These are phyloP conservation scores for Scaptodrosophila lebanonensis DNA, from an alignment of 1,140 invertebrate genomes.

Conservation along the genomic window DNA sequence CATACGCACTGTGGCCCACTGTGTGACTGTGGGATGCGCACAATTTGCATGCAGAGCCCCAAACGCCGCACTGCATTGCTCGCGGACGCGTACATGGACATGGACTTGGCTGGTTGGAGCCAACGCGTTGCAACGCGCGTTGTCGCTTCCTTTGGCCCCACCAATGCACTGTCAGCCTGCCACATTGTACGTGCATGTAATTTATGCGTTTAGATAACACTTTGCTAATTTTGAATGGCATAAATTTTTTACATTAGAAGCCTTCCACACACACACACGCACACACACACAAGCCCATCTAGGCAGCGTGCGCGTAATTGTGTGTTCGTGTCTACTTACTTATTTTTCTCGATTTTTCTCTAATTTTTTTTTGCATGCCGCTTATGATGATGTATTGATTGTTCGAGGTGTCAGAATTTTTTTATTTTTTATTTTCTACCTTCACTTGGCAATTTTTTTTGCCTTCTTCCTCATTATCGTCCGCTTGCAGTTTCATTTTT, in stretches of 20 bases:
- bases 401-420: constrained; percentile 74
- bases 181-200: constrained; percentile 69
- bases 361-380: constrained; percentile 46
- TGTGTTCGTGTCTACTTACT: constrained; percentile 57
- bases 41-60: constrained; percentile 59
- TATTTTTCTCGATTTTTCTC: constrained; percentile 26
- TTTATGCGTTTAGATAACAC: constrained; percentile 76
- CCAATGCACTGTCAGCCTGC: background rate
- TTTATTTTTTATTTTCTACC: constrained; percentile 18
- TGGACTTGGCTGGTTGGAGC: background rate
- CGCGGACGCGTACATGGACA: too few species aligned
- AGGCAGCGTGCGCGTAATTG: constrained; percentile 56
- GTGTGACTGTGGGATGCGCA: constrained; percentile 29
- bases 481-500: constrained; percentile 10
- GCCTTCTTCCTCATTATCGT: constrained; percentile 3
- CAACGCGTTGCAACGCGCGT: too few species aligned
- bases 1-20: constrained; percentile 13
- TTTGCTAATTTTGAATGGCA: constrained; percentile 75
- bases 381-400: constrained; percentile 75
- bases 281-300: constrained; percentile 11
- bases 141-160: constrained; percentile 30
- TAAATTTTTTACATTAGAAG: constrained; percentile 58
- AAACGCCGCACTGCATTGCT: constrained; percentile 19
- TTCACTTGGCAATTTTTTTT: constrained; percentile 11
- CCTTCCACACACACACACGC: background rate